Evolutionary conservation across 2,888 invertebrate genomes (phyloP), one percentile per base, ranked within the genome.

Genomic region (Drosophila macrospina): DNA sequence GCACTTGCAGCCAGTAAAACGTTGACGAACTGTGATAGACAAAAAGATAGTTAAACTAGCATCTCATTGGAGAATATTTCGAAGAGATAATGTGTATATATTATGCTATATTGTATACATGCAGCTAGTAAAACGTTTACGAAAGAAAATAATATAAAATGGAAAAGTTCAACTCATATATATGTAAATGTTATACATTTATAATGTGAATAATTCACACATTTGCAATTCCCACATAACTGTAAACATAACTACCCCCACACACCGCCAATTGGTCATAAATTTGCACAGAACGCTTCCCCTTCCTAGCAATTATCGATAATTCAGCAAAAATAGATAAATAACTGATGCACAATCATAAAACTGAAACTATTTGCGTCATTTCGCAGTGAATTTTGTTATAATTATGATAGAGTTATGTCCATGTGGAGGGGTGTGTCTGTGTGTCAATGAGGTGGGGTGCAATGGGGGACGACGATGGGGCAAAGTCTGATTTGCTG

Each of bases 401-500:
- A 44, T 34, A 57, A 37, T 52, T 69, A 37, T 56, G 39, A 56
- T 20, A 13, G 37, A 36, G 44, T 32, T 52, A 28, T 42, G 56
- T 48, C 41, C 20, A n/a, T 55, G 28, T 28, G 16, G 3, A 28
- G 32, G 4, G n/a, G 20, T n/a, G n/a, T n/a, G n/a, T n/a, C n/a
- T n/a, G 36, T 20, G 15, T 44, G 37, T 28, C 32, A 26, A 16
- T 13, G 30, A 4, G 37, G 10, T 15, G 20, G 24, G 11, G 5
- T 13, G 28, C 2, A 2, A 13, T 8, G 16, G 20, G 13, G 26
- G n/a, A 24, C 13, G 52, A 13, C 8, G 50, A 26, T 15, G 16
- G 28, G 44, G 20, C 66, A 56, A 67, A 78, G 39, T 63, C 63
- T 34, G 59, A 45, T 41, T 45, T 16, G 48, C 8, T 54, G 26